Evolutionary conservation across 2,888 invertebrate genomes (phyloP).

Genomic region (Aleiodes leptofemur): DNA sequence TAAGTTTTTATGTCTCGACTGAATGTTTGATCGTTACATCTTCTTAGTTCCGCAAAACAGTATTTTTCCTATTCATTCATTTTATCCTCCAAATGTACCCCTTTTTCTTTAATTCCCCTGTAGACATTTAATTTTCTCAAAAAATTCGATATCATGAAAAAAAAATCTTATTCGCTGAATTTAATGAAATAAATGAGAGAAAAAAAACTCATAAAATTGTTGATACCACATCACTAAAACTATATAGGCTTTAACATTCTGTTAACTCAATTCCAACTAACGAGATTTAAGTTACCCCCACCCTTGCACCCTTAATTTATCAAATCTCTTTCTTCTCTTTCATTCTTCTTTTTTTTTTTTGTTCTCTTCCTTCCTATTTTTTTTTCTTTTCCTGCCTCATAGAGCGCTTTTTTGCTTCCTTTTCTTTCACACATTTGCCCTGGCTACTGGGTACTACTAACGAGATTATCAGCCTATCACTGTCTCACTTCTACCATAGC

Average conservation of each 20-base stretch:
- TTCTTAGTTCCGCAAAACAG: conserved; percentile 34
- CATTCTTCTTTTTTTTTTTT: neutral
- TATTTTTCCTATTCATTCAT: conserved; percentile 2
- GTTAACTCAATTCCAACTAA: conserved; percentile 59
- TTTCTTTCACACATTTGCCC: conserved; percentile 38
- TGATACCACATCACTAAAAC: conserved; percentile 41
- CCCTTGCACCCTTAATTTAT: conserved; percentile 27
- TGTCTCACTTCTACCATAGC: conserved; percentile 63
- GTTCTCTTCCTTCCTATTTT: conserved; percentile 4
- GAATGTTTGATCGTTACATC: conserved; percentile 57
- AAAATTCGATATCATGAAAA: neutral
- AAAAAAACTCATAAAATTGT: conserved; percentile 35
- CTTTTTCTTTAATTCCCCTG: neutral
- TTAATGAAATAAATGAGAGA: conserved; percentile 16
- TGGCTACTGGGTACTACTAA: conserved; percentile 56
- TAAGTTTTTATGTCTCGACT: conserved; percentile 34
- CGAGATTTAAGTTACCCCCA: conserved; percentile 52
- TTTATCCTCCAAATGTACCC: neutral
- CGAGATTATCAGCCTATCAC: conserved; percentile 66
- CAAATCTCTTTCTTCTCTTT: conserved; percentile 45
- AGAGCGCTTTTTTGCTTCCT: neutral
- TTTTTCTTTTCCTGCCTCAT: conserved; percentile 27
- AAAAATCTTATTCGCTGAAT: neutral
- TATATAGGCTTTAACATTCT: conserved; percentile 46
- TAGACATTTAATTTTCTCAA: neutral